phyloP scores from a whole-genome alignment of 2,888 invertebrate genomes.

The Idaea biselata region DNA sequence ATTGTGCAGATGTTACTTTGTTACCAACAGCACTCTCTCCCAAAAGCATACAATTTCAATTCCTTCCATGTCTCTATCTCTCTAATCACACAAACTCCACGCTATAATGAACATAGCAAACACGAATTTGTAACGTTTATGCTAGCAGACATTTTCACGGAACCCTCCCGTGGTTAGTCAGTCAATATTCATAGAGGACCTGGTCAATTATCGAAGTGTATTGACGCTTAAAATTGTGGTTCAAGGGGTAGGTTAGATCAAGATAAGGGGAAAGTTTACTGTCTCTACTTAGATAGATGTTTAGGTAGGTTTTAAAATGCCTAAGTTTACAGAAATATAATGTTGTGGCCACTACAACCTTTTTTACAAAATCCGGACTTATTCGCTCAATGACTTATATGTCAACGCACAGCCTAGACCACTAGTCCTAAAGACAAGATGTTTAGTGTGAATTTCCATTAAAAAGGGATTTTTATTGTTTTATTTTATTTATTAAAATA shows the following conservation, averaged over 20 bases:
- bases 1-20: too few relatives aligned
- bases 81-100: constrained; percentile 7
- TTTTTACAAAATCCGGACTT: too few relatives aligned
- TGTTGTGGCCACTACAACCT: too few relatives aligned
- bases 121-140: constrained; percentile 58
- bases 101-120: constrained; percentile 38
- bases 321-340: too few relatives aligned
- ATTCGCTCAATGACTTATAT: too few relatives aligned
- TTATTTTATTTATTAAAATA: too few relatives aligned
- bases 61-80: not conserved
- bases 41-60: not conserved
- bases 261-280: constrained; percentile 14
- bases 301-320: constrained; percentile 20
- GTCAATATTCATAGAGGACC: constrained; percentile 75
- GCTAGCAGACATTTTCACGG: constrained; percentile 36
- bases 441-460: too few relatives aligned
- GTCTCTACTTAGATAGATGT: constrained; percentile 34
- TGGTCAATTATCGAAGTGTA: constrained; percentile 72
- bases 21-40: not conserved
- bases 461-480: too few relatives aligned
- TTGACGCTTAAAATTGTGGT: constrained; percentile 67
- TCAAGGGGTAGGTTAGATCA: constrained; percentile 31
- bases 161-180: constrained; percentile 38
- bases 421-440: too few relatives aligned
- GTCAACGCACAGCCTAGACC: too few relatives aligned